Percentiles rank a stretch among this genome's conserved stretches.
phyloP scores from a whole-genome alignment of 2,113 vertebrate genomes.

The Sitta europaea region DNA sequence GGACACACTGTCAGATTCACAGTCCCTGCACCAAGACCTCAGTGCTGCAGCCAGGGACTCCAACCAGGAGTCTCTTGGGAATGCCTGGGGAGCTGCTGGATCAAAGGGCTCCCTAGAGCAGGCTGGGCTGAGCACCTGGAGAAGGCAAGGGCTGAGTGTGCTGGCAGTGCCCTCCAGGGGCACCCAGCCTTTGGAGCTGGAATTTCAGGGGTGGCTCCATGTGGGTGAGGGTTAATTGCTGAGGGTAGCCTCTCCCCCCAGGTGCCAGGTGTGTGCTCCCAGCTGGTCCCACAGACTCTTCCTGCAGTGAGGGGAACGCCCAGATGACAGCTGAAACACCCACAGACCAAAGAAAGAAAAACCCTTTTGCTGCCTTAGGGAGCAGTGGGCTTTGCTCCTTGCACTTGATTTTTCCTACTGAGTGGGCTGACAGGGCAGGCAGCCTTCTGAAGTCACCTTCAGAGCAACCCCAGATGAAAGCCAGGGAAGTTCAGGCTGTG shows the following conservation, averaged over 20 bases:
- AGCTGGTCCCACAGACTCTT: fast-evolving
- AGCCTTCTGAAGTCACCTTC: not conserved
- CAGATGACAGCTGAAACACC: not conserved
- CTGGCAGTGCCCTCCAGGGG: not conserved
- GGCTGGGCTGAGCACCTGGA: not conserved
- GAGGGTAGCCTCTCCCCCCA: not conserved
- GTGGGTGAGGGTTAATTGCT: not conserved
- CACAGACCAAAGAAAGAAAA: not conserved
- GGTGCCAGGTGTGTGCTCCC: not conserved
- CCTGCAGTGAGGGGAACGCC: not conserved
- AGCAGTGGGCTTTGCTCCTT: not conserved
- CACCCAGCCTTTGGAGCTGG: not conserved
- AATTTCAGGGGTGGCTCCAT: not conserved
- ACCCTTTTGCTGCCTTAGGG: not conserved
- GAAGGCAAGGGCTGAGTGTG: not conserved
- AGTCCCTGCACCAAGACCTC: no score
- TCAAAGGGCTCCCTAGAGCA: not conserved
- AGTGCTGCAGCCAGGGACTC: not conserved
- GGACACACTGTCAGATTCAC: not conserved
- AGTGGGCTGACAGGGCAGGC: not conserved
- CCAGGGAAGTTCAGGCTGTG: not conserved
- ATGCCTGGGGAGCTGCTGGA: not conserved
- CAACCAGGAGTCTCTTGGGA: not conserved
- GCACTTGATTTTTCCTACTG: not conserved
- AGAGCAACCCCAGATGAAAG: not conserved